phyloP scores from a whole-genome alignment of 2,888 invertebrate genomes.

The Tethea ocularis region DNA sequence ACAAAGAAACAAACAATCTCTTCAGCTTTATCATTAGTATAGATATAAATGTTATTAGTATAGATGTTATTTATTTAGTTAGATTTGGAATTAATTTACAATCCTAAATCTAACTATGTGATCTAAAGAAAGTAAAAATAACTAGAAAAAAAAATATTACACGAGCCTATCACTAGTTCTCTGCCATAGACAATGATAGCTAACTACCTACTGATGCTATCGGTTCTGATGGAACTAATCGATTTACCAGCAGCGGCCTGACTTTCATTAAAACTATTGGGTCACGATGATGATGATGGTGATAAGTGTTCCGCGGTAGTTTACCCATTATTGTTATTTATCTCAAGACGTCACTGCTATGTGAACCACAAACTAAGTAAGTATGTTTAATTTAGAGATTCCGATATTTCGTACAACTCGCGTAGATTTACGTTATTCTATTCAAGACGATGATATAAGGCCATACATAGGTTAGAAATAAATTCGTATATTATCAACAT shows the following conservation, averaged over 20 bases:
- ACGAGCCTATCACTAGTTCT: not conserved
- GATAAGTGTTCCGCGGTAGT: conserved; percentile 54
- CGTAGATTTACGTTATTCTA: no score
- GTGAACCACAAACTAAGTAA: not conserved
- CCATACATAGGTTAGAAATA: no score
- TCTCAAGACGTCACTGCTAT: conserved; percentile 25
- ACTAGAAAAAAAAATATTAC: not conserved
- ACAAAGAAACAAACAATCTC: no score
- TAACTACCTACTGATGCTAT: conserved; percentile 71
- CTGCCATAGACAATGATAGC: conserved; percentile 61
- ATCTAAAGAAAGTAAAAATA: not conserved
- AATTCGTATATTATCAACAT: no score
- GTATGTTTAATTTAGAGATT: no score
- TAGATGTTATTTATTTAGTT: no score
- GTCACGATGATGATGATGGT: conserved; percentile 55
- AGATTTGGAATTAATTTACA: no score
- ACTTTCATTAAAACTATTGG: conserved; percentile 75
- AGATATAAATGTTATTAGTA: no score
- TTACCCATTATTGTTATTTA: conserved; percentile 44
- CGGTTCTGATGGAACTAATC: conserved; percentile 71
- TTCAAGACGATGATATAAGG: no score
- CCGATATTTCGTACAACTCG: no score
- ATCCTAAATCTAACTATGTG: not conserved
- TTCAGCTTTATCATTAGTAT: no score
- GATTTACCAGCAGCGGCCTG: conserved; percentile 61